These are phyloP conservation scores for Drosophila tripunctata DNA, from an alignment of 2,888 invertebrate species.

Conservation along the genomic window DNA sequence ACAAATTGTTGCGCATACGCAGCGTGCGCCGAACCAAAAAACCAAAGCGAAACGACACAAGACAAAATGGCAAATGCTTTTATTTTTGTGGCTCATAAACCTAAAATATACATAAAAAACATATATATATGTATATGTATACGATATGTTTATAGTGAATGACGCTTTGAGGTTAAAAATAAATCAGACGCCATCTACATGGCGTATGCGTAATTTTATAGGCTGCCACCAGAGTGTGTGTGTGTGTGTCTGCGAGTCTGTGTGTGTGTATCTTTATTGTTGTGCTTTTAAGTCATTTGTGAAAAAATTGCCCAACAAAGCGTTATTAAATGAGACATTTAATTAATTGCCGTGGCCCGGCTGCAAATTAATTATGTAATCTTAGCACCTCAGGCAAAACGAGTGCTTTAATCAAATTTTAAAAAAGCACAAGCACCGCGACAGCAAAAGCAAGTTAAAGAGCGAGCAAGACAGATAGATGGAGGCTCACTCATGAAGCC, in stretches of 20 bases:
- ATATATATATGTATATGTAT: constrained; percentile 28
- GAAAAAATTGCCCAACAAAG: constrained; percentile 76
- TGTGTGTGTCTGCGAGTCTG: constrained; percentile 17
- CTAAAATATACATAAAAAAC: constrained; percentile 21
- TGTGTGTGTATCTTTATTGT: constrained; percentile 20
- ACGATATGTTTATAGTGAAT: constrained; percentile 63
- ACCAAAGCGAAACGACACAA: constrained; percentile 11
- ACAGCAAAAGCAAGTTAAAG: neutral
- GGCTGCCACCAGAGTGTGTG: constrained; percentile 6
- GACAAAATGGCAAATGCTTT: constrained; percentile 25
- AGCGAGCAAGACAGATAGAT: neutral
- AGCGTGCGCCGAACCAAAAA: constrained; percentile 38
- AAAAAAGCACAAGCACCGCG: constrained; percentile 36
- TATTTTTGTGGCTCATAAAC: constrained; percentile 65
- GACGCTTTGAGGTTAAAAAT: constrained; percentile 78
- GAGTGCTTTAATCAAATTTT: constrained; percentile 68
- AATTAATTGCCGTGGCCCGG: constrained; percentile 74
- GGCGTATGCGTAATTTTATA: constrained; percentile 66
- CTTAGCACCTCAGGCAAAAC: constrained; percentile 72
- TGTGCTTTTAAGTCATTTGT: constrained; percentile 70
- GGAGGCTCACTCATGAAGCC: no score
- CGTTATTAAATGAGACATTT: constrained; percentile 80
- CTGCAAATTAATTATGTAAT: constrained; percentile 79
- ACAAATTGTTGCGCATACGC: constrained; percentile 79
- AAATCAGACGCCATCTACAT: constrained; percentile 57